These are phyloP conservation scores for Diploptera punctata DNA, from an alignment of 2,888 invertebrate species.

Conservation along the genomic window DNA sequence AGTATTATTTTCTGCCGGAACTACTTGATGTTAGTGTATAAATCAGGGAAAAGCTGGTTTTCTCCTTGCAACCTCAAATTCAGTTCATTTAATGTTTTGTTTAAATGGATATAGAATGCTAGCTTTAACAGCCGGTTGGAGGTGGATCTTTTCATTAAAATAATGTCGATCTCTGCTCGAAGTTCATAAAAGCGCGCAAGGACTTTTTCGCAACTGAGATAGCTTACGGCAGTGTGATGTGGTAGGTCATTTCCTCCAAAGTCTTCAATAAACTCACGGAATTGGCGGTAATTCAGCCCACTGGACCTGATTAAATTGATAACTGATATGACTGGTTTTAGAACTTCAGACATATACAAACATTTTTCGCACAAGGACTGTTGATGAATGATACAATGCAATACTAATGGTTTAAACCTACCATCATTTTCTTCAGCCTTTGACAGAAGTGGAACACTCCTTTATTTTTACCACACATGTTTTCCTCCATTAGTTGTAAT, in stretches of 20 bases:
- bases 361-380: constrained; percentile 43
- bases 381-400: constrained; percentile 50
- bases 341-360: constrained; percentile 49
- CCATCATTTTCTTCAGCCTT: constrained; percentile 48
- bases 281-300: constrained; percentile 40
- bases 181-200: constrained; percentile 44
- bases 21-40: constrained; percentile 46
- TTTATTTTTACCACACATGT: no score
- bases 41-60: constrained; percentile 46
- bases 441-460: constrained; percentile 47
- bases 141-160: constrained; percentile 45
- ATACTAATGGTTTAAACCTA: constrained; percentile 48
- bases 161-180: constrained; percentile 44
- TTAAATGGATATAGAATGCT: constrained; percentile 46
- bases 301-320: constrained; percentile 48
- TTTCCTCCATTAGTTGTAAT: no score
- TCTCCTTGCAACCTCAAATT: constrained; percentile 34
- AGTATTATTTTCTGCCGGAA: constrained; percentile 42
- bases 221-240: constrained; percentile 43
- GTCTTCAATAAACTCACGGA: constrained; percentile 46
- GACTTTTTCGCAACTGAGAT: constrained; percentile 44
- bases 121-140: constrained; percentile 46
- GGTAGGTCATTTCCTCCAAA: constrained; percentile 47
- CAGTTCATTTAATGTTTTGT: constrained; percentile 45
- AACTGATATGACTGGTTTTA: constrained; percentile 48